Conservation (phyloP, 2,888 invertebrate species). For the Trichacis sp. region DNA sequence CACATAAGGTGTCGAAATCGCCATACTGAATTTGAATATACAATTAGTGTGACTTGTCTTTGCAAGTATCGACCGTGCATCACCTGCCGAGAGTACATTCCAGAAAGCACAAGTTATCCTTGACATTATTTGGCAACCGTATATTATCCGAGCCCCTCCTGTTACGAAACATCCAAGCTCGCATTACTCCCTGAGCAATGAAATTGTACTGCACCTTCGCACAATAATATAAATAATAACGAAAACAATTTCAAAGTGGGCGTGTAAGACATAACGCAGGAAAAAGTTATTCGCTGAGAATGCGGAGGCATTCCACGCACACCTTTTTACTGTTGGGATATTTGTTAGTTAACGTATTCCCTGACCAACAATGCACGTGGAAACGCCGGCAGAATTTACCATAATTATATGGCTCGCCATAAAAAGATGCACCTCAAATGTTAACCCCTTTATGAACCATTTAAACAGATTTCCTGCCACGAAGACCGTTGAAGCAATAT, state of each 20-base stretch:
- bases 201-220: constrained; percentile 27
- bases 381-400: neutral
- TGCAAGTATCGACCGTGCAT: constrained; percentile 34
- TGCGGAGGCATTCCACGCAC: neutral
- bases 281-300: neutral
- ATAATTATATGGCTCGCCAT: neutral
- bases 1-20: no score
- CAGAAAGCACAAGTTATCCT: constrained; percentile 59
- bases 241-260: neutral
- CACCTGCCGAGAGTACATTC: constrained; percentile 40
- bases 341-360: constrained; percentile 3
- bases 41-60: no score
- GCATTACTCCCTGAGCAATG: constrained; percentile 33
- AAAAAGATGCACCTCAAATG: constrained; percentile 23
- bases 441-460: constrained; percentile 17
- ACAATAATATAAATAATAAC: constrained; percentile 23
- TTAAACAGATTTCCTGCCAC: constrained; percentile 36
- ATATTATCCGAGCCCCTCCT: constrained; percentile 51
- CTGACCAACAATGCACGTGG: neutral
- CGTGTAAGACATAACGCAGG: neutral
- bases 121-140: constrained; percentile 61
- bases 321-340: no score
- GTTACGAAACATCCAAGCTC: constrained; percentile 49
- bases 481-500: constrained; percentile 44
- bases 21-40: neutral